These are phyloP conservation scores for Philantomba maxwellii DNA, from an alignment of 2,113 vertebrate genomes.

Conservation along the genomic window DNA sequence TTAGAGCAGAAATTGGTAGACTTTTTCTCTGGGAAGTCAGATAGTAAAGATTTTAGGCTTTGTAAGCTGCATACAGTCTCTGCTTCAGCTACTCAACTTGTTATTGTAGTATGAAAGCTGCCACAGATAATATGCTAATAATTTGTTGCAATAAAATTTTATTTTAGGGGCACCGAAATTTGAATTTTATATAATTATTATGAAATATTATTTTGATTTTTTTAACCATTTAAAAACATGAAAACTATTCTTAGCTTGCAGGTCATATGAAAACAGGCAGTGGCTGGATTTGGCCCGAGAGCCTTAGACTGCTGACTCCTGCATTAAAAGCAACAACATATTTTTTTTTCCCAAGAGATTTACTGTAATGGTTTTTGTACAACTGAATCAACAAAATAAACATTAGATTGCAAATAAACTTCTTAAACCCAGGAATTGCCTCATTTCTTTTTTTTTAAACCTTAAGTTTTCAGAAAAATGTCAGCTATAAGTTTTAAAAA, in stretches of 20 bases:
- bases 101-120: neutral
- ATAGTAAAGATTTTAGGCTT: neutral
- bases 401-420: neutral
- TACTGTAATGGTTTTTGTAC: neutral
- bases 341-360: neutral
- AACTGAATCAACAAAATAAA: neutral
- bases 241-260: neutral
- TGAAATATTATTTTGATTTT: neutral
- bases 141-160: neutral
- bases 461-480: neutral
- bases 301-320: neutral
- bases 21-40: neutral
- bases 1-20: neutral
- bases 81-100: neutral
- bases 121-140: neutral
- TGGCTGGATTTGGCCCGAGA: neutral
- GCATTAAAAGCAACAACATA: neutral
- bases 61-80: neutral
- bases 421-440: neutral
- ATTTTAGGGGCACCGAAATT: constrained; percentile 8
- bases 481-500: constrained; percentile 6
- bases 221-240: neutral
- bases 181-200: constrained; percentile 22
- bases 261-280: neutral
- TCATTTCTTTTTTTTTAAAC: neutral